Percentiles rank a stretch among this genome's conserved stretches.
phyloP scores from a whole-genome alignment of 2,113 vertebrate genomes.

The Otus sunia region DNA sequence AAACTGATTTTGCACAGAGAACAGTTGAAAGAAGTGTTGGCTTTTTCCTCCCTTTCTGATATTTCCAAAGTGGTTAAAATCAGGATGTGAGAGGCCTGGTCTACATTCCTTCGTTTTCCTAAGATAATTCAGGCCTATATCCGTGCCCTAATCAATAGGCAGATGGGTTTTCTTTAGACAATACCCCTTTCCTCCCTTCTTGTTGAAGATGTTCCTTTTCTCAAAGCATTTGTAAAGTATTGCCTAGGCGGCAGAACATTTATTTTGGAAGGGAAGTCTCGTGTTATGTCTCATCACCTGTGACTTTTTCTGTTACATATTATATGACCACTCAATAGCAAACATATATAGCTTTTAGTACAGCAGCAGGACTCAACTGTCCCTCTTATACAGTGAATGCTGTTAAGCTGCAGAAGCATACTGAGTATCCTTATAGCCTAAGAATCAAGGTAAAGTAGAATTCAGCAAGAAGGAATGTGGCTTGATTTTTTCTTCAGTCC shows the following conservation, averaged over 20 bases:
- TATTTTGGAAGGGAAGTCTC: neutral
- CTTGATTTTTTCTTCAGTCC: neutral
- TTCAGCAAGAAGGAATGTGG: neutral
- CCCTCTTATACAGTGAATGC: neutral
- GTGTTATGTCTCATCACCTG: neutral
- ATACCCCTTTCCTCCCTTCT: neutral
- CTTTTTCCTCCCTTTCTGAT: neutral
- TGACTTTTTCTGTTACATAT: neutral
- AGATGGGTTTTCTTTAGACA: neutral
- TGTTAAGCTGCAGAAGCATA: neutral
- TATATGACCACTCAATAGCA: neutral
- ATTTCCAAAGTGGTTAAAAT: neutral
- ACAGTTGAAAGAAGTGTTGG: neutral
- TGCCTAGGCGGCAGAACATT: neutral
- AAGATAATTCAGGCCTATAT: neutral
- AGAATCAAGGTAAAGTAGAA: neutral
- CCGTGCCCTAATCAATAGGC: neutral
- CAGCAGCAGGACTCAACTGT: neutral
- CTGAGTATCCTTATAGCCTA: neutral
- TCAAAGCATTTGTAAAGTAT: neutral
- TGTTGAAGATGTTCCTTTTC: neutral
- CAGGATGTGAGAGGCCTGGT: neutral
- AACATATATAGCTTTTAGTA: neutral
- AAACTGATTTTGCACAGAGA: neutral
- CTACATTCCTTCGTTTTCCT: neutral